Conservation (phyloP, 2,888 invertebrate species). For the Aphodius sticticus region DNA sequence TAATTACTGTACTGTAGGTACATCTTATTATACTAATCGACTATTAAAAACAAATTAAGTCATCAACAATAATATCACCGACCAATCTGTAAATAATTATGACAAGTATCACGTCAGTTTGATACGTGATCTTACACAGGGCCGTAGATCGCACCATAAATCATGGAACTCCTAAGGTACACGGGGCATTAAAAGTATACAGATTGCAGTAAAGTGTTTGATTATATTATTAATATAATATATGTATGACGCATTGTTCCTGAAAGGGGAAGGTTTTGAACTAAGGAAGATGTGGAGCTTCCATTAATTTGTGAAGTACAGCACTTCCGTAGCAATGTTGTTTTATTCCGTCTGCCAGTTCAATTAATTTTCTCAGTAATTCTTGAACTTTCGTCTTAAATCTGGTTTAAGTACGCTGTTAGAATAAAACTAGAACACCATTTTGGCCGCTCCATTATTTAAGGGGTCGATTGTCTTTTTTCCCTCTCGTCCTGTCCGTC, state of each 20-base stretch:
- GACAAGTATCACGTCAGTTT: too few relatives aligned
- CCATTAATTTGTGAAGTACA: background rate
- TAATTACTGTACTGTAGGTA: too few relatives aligned
- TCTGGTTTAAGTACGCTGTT: constrained; percentile 33
- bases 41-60: too few relatives aligned
- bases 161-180: too few relatives aligned
- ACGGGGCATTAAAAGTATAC: background rate
- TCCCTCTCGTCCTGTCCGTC: constrained; percentile 9
- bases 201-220: background rate
- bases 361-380: constrained; percentile 34
- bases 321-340: constrained; percentile 26
- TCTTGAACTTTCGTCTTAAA: constrained; percentile 33
- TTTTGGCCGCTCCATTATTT: constrained; percentile 34
- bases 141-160: too few relatives aligned
- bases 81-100: too few relatives aligned
- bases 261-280: background rate
- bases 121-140: too few relatives aligned
- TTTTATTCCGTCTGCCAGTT: constrained; percentile 30
- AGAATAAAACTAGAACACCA: constrained; percentile 32
- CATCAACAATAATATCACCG: too few relatives aligned
- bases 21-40: too few relatives aligned
- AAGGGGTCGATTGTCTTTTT: constrained; percentile 27
- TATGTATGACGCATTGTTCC: background rate
- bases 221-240: background rate
- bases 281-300: background rate